A percentile compares a stretch with the other conserved stretches of the same genome.
Conservation (phyloP, 2,113 vertebrate genomes). For the Pterophyllum scalare region DNA sequence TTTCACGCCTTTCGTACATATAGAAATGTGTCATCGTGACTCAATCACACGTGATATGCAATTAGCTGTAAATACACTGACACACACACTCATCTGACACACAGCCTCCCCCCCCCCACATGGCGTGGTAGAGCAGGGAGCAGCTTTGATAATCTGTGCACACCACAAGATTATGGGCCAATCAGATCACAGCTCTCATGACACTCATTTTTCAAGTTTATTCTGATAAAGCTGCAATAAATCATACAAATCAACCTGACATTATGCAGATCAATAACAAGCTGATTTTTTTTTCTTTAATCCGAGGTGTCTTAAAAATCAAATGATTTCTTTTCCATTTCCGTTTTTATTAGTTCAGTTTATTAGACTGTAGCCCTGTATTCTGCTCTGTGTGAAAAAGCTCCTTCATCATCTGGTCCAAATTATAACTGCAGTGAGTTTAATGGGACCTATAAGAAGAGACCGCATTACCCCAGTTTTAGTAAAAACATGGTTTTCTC, state of each 20-base stretch:
- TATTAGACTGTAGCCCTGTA: neutral
- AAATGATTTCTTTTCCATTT: neutral
- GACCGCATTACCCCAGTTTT: neutral
- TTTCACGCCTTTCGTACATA: slow-evolving; percentile 18
- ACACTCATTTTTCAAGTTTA: neutral
- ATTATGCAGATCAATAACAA: neutral
- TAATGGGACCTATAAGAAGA: neutral
- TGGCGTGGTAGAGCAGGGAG: neutral
- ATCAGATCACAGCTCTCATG: neutral
- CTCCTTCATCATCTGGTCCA: neutral
- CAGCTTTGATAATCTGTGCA: neutral
- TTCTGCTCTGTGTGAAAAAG: neutral
- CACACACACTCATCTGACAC: too few relatives aligned
- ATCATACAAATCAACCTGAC: neutral
- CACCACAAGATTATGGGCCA: neutral
- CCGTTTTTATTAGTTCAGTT: neutral
- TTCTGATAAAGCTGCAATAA: neutral
- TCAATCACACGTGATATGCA: neutral
- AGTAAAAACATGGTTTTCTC: neutral
- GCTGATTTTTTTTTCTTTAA: neutral
- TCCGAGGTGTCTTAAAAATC: neutral
- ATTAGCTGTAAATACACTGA: neutral
- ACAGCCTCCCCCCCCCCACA: neutral
- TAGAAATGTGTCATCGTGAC: slow-evolving; percentile 22
- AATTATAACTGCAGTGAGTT: neutral